Conservation (phyloP, 1,140 invertebrate species). For the Melanaphis sacchari region DNA sequence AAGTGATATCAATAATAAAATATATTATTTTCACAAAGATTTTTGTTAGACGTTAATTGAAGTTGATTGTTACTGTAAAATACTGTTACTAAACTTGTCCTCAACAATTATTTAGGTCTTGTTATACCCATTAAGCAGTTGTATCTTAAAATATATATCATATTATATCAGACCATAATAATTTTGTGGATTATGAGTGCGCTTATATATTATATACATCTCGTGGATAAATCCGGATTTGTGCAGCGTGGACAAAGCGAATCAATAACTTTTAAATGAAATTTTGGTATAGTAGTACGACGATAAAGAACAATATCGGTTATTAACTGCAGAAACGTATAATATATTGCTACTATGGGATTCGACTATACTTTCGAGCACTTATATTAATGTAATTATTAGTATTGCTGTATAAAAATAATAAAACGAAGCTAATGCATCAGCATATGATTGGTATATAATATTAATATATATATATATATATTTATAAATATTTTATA, state of each 20-base stretch:
- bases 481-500: too few relatives aligned
- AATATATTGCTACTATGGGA: not conserved
- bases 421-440: not conserved
- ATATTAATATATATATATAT: too few relatives aligned
- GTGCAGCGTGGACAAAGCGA: not conserved
- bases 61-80: not conserved
- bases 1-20: not conserved
- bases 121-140: not conserved
- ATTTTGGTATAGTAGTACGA: not conserved
- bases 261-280: not conserved
- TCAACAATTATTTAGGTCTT: not conserved
- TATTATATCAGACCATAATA: not conserved
- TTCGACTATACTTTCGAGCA: not conserved
- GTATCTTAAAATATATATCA: not conserved
- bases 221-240: not conserved
- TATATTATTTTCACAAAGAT: not conserved
- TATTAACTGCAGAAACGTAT: not conserved
- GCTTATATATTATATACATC: not conserved
- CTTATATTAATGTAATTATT: conserved; percentile 27
- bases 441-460: not conserved
- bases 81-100: not conserved
- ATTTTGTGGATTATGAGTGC: not conserved
- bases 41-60: not conserved
- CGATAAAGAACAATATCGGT: not conserved
- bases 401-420: not conserved